Base-by-base conservation (phyloP, 2,888 invertebrate genomes). In the Spodoptera exigua region DNA sequence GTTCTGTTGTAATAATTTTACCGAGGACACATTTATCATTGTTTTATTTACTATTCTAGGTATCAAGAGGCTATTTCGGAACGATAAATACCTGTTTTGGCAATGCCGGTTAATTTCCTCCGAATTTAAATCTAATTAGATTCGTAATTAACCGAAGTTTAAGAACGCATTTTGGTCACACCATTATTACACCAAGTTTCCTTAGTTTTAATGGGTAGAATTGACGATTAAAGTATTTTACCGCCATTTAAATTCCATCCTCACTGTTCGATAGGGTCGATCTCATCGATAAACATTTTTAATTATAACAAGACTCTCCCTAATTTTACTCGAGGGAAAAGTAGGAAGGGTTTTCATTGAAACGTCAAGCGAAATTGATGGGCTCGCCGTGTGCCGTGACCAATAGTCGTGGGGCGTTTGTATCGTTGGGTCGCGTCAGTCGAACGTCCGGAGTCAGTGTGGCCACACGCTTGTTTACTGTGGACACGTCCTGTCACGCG, bases 301-400 rank as follows among this genome's bases (percentile, higher is more conserved):
- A 91, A 92, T 92, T 92, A 91, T 85, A 82, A 83, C 81, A 74
- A 81, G 80, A 79, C 76, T 83, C 85, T 80, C 80, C 85, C 86
- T 89, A 89, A 89, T 90, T 89, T 88, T 86, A 84, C 89, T 85
- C 88, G 69, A 83, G 90, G 90, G 88, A 86, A 89, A 89, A 87
- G 89, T 85, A 89, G 87, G 88, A 86, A 87, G 89, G 89, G 87
- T 87, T 89, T 90, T 90, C 90, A 91, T 90, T 91, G 91, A 90
- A 90, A 90, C 90, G 93, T 93, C 92, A 92, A 85, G 87, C 83
- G 81, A 88, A 92, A 93, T 93, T 93, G 93, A 93, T 93, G 93
- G 90, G 88, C 87, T 85, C 78, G 87, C 89, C 86, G 86, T 86
- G 89, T 87, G 86, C 77, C 88, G 89, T 92, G 92, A 89, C 91